Percentiles rank a stretch among this genome's conserved stretches.
phyloP scores from a whole-genome alignment of 2,888 invertebrate genomes.

The Synergus laeviventris region DNA sequence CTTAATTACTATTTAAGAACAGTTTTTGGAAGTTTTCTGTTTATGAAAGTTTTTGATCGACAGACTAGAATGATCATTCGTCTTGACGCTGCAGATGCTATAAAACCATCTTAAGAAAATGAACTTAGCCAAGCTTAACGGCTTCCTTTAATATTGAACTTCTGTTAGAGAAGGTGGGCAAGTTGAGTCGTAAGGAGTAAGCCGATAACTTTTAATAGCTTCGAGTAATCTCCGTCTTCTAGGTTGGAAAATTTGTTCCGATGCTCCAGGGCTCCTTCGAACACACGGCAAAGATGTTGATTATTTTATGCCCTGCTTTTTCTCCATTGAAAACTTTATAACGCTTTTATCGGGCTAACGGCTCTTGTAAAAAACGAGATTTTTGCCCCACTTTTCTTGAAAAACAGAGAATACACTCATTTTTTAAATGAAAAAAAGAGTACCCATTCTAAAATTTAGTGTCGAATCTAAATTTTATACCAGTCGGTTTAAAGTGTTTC shows the following conservation, averaged over 20 bases:
- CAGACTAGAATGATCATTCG: slow-evolving; percentile 33
- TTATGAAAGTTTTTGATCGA: slow-evolving; percentile 8
- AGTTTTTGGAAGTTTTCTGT: background rate
- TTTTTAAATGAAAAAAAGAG: background rate
- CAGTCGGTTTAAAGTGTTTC: too few relatives aligned
- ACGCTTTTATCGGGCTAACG: slow-evolving; percentile 29
- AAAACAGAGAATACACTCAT: background rate
- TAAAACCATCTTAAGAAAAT: slow-evolving; percentile 58
- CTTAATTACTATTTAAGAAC: background rate
- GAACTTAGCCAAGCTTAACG: slow-evolving; percentile 59
- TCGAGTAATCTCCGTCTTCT: slow-evolving; percentile 56
- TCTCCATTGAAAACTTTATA: slow-evolving; percentile 37
- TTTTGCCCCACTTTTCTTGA: background rate
- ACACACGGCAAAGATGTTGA: slow-evolving; percentile 26
- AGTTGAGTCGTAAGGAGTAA: slow-evolving; percentile 49
- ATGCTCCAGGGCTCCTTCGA: slow-evolving; percentile 41
- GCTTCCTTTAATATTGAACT: slow-evolving; percentile 62
- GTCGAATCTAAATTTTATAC: background rate
- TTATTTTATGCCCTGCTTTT: slow-evolving; percentile 35
- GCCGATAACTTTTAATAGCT: slow-evolving; percentile 62
- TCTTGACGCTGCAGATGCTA: slow-evolving; percentile 48
- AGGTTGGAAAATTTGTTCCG: slow-evolving; percentile 53
- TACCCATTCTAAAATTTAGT: background rate
- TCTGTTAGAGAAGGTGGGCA: slow-evolving; percentile 50
- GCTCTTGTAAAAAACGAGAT: background rate